Evolutionary conservation across 30 jellyfish, hydroid and myxozoan genomes (phyloP), one percentile per base, ranked within the genome.

Genomic region (Aurelia sp.): DNA sequence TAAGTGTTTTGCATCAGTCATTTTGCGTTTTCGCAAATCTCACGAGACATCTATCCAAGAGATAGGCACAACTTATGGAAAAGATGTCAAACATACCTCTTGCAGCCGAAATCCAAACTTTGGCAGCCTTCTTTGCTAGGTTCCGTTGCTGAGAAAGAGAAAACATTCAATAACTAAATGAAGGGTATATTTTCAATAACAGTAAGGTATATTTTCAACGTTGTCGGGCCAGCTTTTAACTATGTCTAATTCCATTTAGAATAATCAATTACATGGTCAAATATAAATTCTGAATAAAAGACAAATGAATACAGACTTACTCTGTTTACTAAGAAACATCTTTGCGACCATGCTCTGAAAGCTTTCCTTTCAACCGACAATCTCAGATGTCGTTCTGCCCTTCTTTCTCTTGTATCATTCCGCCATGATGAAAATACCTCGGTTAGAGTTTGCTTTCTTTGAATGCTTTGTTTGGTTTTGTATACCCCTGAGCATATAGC

Each of bases 401-500:
- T 81, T 15, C 59, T 81, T 68, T 81, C 76, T 11, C 72, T 61
- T 2, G 59, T 47, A 17, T 53, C 62, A 33, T 58, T 67, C 53
- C 80, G 60, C 91, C 91, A 81, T 33, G 44, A 16, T 47, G 63
- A 51, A 68, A 81, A 81, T 27, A 35, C 79, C 35, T 50, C 76
- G 4, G 53, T 59, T 71, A 65, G 51, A 15, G 60, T 63, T 20
- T 73, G 76, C 76, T 55, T 72, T 15, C 52, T 15, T 24, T 67
- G 67, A 31, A 81, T 44, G 20, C 55, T 53, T 75, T 81, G 82
- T 22, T 74, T 53, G 63, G 69, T 82, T 68, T 81, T 81, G 76
- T 47, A 81, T 2, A 81, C 91, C 20, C 80, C 72, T 5, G 91
- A 81, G 53, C 91, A 81, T 15, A 81, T 81, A 16, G 91, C 91